Base-by-base conservation (phyloP, 2,888 invertebrate genomes). In the Esperia sulphurella region DNA sequence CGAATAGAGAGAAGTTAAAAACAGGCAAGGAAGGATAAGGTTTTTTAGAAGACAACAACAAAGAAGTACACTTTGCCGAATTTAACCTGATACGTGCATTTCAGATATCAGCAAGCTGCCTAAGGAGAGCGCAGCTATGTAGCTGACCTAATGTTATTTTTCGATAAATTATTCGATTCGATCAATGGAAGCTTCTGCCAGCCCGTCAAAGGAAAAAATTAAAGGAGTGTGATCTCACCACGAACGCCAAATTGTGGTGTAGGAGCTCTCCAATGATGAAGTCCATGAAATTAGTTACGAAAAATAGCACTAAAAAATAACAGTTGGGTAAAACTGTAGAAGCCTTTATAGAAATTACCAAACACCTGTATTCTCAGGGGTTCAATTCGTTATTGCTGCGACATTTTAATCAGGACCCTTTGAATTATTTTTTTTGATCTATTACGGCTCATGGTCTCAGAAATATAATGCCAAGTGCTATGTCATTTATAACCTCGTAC, bases 251-350 rank as follows among this genome's bases (percentile, higher is more conserved):
- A 33, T 29, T 42, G 13, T 55, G 55, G 55, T 10, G n/a, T n/a
- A n/a, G n/a, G n/a, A n/a, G n/a, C n/a, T n/a, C n/a, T n/a, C n/a
- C n/a, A n/a, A n/a, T n/a, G n/a, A n/a, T 53, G 8, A 46, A 43
- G 35, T 13, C 44, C 2, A 58, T 56, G 56, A 55, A 54, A 43
- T 59, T 56, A 45, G 12, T 58, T 4, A 52, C 49, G 21, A 13
- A 14, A 10, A 2, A 8, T 8, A 4, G 31, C 47, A 42, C 4
- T 9, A 47, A 41, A 35, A n/a, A n/a, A n/a, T n/a, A n/a, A n/a
- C n/a, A n/a, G n/a, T n/a, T n/a, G n/a, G n/a, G n/a, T n/a, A n/a
- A n/a, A n/a, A n/a, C n/a, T n/a, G n/a, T n/a, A n/a, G n/a, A n/a
- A n/a, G n/a, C n/a, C n/a, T n/a, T n/a, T n/a, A n/a, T n/a, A n/a